Evolutionary conservation across 2,888 invertebrate genomes (phyloP).

Genomic region (Temnothorax unifasciatus): DNA sequence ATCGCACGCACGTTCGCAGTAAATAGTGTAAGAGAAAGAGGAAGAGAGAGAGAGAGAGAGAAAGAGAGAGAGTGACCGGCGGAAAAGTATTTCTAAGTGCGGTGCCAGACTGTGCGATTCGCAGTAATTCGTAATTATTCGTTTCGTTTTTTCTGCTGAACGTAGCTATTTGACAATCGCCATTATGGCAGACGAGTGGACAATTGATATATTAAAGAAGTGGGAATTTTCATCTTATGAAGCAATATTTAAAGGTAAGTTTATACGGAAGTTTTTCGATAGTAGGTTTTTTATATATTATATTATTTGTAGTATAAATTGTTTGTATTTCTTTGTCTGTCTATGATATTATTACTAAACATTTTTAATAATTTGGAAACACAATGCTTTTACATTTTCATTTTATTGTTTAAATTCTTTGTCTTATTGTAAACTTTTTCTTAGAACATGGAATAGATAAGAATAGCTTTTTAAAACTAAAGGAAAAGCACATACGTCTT

Average conservation of each 20-base stretch:
- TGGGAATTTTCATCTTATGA: not conserved
- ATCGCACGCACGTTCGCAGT: too few species aligned
- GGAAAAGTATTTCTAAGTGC: too few species aligned
- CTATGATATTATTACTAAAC: not conserved
- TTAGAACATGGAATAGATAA: conserved; percentile 8
- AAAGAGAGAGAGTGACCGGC: too few species aligned
- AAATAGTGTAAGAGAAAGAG: too few species aligned
- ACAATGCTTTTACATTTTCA: not conserved
- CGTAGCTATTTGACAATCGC: not conserved
- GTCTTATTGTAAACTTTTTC: not conserved
- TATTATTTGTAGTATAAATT: not conserved
- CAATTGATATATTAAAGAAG: not conserved
- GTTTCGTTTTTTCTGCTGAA: too few species aligned
- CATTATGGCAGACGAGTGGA: not conserved
- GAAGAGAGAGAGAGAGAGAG: too few species aligned
- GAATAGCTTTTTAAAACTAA: not conserved
- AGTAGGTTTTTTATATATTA: not conserved
- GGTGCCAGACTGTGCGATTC: too few species aligned
- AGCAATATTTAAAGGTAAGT: conserved; percentile 4
- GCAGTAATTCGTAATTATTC: too few species aligned
- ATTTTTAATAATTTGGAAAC: not conserved
- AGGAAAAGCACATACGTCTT: not conserved
- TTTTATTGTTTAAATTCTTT: not conserved
- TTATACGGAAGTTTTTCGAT: not conserved
- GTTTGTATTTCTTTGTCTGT: not conserved